Percentiles rank a stretch among this genome's conserved stretches.
Evolutionary conservation across 2,888 invertebrate genomes (phyloP).

Genomic region (Lapara coniferarum): DNA sequence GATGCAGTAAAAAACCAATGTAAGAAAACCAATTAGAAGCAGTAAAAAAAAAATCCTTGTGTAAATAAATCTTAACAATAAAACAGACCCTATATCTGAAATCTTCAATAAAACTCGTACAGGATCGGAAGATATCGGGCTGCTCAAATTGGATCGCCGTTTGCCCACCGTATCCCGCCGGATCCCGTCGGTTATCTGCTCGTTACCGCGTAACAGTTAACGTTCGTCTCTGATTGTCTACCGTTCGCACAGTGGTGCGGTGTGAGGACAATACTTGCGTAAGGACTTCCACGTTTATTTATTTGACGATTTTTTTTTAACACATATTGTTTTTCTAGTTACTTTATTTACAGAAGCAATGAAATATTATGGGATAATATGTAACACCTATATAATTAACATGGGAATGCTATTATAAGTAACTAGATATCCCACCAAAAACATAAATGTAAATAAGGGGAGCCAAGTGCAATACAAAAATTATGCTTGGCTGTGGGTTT

Average conservation of each 20-base stretch:
- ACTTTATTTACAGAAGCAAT: too few relatives aligned
- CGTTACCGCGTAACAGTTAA: conserved; percentile 51
- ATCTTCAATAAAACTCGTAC: not conserved
- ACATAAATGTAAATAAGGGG: too few relatives aligned
- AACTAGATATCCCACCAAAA: too few relatives aligned
- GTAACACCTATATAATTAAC: too few relatives aligned
- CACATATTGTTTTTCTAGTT: too few relatives aligned
- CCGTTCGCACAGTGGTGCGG: conserved; percentile 45
- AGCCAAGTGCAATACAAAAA: too few relatives aligned
- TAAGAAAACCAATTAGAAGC: not conserved
- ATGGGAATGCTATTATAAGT: too few relatives aligned
- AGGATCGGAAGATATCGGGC: conserved; percentile 3
- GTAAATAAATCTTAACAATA: conserved; percentile 1
- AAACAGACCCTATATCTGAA: not conserved
- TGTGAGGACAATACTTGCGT: not conserved
- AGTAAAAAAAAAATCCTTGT: not conserved
- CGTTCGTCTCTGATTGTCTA: conserved; percentile 58
- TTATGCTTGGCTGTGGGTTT: too few relatives aligned
- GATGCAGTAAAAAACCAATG: not conserved
- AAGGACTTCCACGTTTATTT: not conserved
- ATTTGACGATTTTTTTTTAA: too few relatives aligned
- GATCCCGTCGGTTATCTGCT: conserved; percentile 46
- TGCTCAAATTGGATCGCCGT: conserved; percentile 61
- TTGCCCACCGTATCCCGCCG: conserved; percentile 35
- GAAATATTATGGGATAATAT: too few relatives aligned